These are phyloP conservation scores for Aphrophora alni DNA, from an alignment of 2,888 invertebrate genomes.

Conservation along the genomic window DNA sequence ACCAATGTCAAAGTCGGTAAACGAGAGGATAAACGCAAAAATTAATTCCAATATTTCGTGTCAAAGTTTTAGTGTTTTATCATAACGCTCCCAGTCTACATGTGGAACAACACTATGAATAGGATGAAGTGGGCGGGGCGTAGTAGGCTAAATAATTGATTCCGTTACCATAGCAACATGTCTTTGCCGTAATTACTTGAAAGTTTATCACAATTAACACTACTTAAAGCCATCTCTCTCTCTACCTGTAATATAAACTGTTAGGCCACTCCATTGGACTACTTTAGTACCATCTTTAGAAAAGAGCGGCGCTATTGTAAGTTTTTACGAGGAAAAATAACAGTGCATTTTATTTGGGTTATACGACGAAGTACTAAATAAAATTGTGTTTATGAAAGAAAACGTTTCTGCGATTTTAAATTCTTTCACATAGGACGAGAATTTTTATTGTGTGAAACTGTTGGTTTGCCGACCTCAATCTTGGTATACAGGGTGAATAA, in stretches of 20 bases:
- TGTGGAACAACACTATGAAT: neutral
- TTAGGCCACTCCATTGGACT: neutral
- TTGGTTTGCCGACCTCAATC: too few relatives aligned
- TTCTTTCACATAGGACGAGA: too few relatives aligned
- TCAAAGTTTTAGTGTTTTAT: too few relatives aligned
- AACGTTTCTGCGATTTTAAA: neutral
- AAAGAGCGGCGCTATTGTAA: too few relatives aligned
- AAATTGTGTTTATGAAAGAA: neutral
- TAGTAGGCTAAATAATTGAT: neutral
- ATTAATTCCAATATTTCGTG: too few relatives aligned
- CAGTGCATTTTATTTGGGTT: neutral
- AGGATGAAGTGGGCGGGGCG: neutral
- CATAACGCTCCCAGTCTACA: too few relatives aligned
- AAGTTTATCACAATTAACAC: slow-evolving; percentile 4
- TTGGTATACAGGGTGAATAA: too few relatives aligned
- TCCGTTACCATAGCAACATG: neutral
- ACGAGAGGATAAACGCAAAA: too few relatives aligned
- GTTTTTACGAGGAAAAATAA: neutral
- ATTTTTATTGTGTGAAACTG: too few relatives aligned
- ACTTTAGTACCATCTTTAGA: neutral
- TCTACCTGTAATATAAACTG: neutral
- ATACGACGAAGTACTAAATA: neutral
- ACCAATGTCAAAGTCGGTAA: too few relatives aligned
- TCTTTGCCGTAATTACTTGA: neutral
- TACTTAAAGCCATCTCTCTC: neutral